Evolutionary conservation across 2,113 vertebrate genomes (phyloP).

Genomic region (Sinosuthora webbiana): DNA sequence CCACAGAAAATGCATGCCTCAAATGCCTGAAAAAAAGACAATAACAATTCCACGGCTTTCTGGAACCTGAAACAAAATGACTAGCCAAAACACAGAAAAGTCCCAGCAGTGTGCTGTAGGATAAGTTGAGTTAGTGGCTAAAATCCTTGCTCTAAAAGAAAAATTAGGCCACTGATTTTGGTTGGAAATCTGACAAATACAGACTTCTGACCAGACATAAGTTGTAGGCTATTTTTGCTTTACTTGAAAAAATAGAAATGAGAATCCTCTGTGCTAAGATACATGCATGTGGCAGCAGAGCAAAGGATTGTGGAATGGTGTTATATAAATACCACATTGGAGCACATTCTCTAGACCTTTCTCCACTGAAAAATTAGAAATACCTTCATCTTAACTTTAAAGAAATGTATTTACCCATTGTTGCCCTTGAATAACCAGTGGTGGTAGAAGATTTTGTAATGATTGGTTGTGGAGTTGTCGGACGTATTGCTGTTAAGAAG

Average conservation of each 20-base stretch:
- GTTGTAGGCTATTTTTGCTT: neutral
- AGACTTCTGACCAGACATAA: neutral
- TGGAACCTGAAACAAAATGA: conserved; percentile 45
- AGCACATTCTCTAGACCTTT: neutral
- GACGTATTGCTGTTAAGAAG: conserved; percentile 48
- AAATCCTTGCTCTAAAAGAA: neutral
- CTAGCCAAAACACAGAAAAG: conserved; percentile 12
- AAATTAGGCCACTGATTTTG: neutral
- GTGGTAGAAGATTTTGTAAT: conserved; percentile 45
- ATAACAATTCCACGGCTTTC: conserved; percentile 24
- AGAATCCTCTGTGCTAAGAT: neutral
- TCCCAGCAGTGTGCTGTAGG: neutral
- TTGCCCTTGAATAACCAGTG: conserved; percentile 58
- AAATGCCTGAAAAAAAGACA: conserved; percentile 56
- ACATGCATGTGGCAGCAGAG: neutral
- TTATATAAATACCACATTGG: neutral
- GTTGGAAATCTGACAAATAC: neutral
- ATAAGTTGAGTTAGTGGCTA: neutral
- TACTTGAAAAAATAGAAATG: neutral
- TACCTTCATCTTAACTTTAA: neutral
- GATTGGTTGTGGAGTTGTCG: conserved; percentile 46
- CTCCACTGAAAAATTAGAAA: neutral
- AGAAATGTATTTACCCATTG: conserved; percentile 72
- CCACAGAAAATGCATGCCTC: conserved; percentile 22
- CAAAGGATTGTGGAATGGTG: neutral